phyloP scores from a whole-genome alignment of 2,888 invertebrate genomes.

The Ochlodes sylvanus region DNA sequence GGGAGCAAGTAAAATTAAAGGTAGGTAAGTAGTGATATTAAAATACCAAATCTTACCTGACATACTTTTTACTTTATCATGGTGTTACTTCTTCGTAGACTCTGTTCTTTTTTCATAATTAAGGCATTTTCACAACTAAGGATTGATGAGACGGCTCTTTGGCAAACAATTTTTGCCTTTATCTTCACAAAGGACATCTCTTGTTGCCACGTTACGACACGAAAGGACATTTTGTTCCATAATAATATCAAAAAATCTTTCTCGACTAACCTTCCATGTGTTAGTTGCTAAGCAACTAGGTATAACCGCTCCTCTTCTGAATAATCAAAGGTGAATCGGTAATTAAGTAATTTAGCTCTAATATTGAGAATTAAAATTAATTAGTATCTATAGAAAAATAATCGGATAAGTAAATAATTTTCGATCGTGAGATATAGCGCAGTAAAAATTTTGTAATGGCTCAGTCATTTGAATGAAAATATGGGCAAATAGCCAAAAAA shows the following conservation, averaged over 20 bases:
- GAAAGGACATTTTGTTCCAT: constrained; percentile 68
- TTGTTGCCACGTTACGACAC: constrained; percentile 74
- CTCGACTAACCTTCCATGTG: constrained; percentile 51
- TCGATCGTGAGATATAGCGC: not conserved
- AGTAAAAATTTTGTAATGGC: not conserved
- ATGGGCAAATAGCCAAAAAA: constrained; percentile 1
- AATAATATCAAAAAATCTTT: constrained; percentile 63
- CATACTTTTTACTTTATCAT: constrained; percentile 18
- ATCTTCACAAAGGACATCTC: constrained; percentile 12
- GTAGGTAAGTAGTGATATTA: too few relatives aligned
- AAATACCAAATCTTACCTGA: constrained; percentile 13
- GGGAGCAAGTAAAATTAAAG: too few relatives aligned
- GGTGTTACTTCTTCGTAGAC: not conserved
- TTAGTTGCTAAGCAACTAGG: constrained; percentile 64
- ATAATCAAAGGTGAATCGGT: not conserved
- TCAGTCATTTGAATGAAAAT: not conserved
- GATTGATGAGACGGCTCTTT: not conserved
- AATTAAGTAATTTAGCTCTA: not conserved
- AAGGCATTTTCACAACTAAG: not conserved
- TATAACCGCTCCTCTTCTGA: not conserved
- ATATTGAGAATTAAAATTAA: not conserved
- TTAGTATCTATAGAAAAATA: too few relatives aligned
- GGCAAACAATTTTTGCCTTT: not conserved
- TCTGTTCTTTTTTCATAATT: not conserved
- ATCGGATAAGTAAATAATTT: not conserved